Evolutionary conservation across 1,140 invertebrate species (phyloP).

Genomic region (Drosophila lacertosa): DNA sequence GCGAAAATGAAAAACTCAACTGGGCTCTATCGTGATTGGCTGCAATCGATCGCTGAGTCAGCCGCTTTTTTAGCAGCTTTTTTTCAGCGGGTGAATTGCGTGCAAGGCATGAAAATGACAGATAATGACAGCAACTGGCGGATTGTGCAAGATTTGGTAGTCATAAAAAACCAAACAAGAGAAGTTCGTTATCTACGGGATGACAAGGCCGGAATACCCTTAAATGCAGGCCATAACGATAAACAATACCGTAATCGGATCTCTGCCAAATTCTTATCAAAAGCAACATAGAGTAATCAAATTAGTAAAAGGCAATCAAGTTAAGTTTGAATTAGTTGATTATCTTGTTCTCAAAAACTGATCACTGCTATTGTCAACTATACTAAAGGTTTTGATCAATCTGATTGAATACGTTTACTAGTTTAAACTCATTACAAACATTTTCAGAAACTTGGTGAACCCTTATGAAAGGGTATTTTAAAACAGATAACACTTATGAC

Average conservation of each 20-base stretch:
- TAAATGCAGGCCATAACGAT: neutral
- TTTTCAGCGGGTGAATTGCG: constrained; percentile 15
- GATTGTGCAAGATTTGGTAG: constrained; percentile 31
- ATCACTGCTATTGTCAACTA: no score
- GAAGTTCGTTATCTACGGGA: neutral
- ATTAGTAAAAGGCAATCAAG: no score
- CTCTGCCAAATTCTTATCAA: no score
- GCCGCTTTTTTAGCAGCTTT: constrained; percentile 6
- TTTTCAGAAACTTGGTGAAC: neutral
- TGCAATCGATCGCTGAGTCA: constrained; percentile 35
- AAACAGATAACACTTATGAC: constrained; percentile 2
- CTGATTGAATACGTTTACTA: no score
- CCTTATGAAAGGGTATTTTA: neutral
- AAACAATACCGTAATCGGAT: neutral
- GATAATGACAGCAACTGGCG: constrained; percentile 37
- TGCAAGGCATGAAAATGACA: constrained; percentile 33
- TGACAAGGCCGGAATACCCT: constrained; percentile 10
- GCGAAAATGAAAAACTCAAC: neutral
- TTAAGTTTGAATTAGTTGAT: no score
- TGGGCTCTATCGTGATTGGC: neutral
- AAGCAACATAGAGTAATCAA: no score
- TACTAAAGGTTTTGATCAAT: no score
- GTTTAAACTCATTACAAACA: no score
- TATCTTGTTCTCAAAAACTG: no score
- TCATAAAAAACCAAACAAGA: constrained; percentile 3